These are phyloP conservation scores for Delichon dasypus DNA, from an alignment of 2,797 vertebrate genomes.

Conservation along the genomic window DNA sequence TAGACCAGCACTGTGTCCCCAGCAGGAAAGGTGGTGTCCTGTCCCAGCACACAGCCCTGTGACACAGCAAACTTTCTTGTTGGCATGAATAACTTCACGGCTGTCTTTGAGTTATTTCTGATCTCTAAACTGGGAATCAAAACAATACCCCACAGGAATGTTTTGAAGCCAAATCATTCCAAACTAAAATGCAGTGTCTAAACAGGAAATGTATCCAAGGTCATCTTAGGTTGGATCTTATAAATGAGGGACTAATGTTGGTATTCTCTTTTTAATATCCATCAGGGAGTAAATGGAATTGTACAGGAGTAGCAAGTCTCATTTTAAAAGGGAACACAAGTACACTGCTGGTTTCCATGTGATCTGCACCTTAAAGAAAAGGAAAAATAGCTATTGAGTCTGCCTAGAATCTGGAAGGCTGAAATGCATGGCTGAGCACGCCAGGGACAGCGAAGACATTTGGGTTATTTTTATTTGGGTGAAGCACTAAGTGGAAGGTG, in stretches of 20 bases:
- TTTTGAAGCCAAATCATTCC: neutral
- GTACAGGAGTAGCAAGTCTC: neutral
- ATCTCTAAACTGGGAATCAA: neutral
- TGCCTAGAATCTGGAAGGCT: neutral
- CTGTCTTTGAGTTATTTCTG: neutral
- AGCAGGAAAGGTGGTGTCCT: neutral
- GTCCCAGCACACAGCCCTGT: neutral
- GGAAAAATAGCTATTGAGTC: neutral
- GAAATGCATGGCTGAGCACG: neutral
- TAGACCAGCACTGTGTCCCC: neutral
- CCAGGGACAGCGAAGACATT: neutral
- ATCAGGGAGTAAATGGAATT: neutral
- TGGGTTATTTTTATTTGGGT: neutral
- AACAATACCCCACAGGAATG: neutral
- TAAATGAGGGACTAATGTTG: neutral
- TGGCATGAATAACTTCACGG: neutral
- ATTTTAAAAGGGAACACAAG: neutral
- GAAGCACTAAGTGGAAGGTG: neutral
- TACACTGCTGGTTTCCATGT: rapidly evolving
- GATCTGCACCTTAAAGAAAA: neutral
- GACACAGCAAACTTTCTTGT: neutral
- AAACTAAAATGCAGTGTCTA: neutral
- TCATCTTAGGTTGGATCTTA: neutral
- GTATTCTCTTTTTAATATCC: neutral
- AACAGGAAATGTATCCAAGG: neutral